A percentile compares a stretch with the other conserved stretches of the same genome.
phyloP scores from a whole-genome alignment of 2,888 invertebrate species.

The Spisula solida region DNA sequence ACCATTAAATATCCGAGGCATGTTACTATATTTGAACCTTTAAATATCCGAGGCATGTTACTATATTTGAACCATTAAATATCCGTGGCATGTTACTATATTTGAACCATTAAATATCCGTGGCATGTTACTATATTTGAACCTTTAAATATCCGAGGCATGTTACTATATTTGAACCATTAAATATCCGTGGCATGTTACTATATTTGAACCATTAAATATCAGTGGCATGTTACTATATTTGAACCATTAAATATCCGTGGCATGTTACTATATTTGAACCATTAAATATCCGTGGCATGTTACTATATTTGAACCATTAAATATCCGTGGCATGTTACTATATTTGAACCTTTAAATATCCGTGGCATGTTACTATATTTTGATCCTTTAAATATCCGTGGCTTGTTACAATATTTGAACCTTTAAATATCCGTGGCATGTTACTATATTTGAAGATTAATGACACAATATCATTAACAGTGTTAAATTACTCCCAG shows the following conservation, averaged over 20 bases:
- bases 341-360: background rate
- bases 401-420: background rate
- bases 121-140: background rate
- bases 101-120: background rate
- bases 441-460: background rate
- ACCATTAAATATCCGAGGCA: background rate
- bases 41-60: background rate
- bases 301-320: background rate
- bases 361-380: background rate
- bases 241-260: background rate
- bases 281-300: background rate
- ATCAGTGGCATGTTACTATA: background rate
- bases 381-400: constrained; percentile 6
- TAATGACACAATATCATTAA: background rate
- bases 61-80: background rate
- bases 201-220: background rate
- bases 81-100: background rate
- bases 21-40: too few species aligned
- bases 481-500: background rate
- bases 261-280: background rate
- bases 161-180: background rate
- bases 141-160: background rate
- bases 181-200: background rate
- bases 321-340: background rate
- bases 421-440: background rate